Evolutionary conservation across 2,888 invertebrate species (phyloP).

Genomic region (Rhagophthalmus giganteus): DNA sequence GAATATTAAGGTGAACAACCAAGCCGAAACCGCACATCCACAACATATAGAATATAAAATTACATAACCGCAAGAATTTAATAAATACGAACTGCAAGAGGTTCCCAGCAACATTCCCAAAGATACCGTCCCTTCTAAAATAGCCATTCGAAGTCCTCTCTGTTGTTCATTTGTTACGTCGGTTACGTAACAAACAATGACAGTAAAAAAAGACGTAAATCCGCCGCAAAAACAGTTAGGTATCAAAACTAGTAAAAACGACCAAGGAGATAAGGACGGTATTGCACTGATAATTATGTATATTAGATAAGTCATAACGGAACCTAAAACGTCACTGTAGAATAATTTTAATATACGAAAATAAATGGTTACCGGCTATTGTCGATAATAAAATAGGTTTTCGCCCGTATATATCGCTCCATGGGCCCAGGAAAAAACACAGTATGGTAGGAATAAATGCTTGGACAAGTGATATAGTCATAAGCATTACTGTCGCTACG

Average conservation of each 20-base stretch:
- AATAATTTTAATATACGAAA: neutral
- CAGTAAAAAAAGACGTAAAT: slow-evolving; percentile 63
- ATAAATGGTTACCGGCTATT: slow-evolving; percentile 58
- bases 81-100: slow-evolving; percentile 63
- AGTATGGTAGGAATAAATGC: slow-evolving; percentile 69
- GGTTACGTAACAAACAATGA: slow-evolving; percentile 59
- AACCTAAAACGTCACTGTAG: slow-evolving; percentile 6
- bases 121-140: slow-evolving; percentile 63
- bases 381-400: slow-evolving; percentile 67
- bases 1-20: slow-evolving; percentile 57
- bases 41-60: slow-evolving; percentile 58
- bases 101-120: slow-evolving; percentile 66
- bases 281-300: slow-evolving; percentile 13
- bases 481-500: slow-evolving; percentile 65
- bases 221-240: slow-evolving; percentile 67
- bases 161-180: slow-evolving; percentile 66
- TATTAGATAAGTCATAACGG: slow-evolving; percentile 6
- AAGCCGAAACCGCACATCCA: slow-evolving; percentile 54
- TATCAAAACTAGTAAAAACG: slow-evolving; percentile 59
- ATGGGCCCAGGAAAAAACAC: slow-evolving; percentile 75
- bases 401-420: slow-evolving; percentile 80
- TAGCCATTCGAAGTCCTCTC: slow-evolving; percentile 68
- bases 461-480: slow-evolving; percentile 65
- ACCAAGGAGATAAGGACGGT: slow-evolving; percentile 46
- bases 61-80: slow-evolving; percentile 60